Evolutionary conservation across 2,797 vertebrate species (phyloP), one percentile per base, ranked within the genome.

Genomic region (Rhinatrema bivittatum): DNA sequence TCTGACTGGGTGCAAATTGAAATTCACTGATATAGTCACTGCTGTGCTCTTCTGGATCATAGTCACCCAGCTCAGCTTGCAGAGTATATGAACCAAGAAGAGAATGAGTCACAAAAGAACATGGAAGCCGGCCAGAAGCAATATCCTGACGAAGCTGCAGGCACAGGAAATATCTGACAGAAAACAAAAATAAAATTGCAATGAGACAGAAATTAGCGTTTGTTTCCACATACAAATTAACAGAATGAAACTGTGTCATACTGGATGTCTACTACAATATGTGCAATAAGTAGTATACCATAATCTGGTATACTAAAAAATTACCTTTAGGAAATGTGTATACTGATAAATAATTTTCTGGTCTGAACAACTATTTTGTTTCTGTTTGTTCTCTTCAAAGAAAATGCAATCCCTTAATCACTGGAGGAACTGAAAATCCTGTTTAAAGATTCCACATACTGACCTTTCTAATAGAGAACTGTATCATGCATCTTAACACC

Each of bases 121-220:
- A 98, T 0, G 94, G 96, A 60, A 99, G 79, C 4, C 88, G 88
- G 16, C 95, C 93, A 4, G 87, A 90, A 12, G 78, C 66, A 27
- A 99, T 87, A 56, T 99, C 93, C 65, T 97, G 87, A 25, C 96
- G 85, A 37, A 99, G 88, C 74, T 99, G 96, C 65, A 98, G 91
- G 79, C 96, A 98, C 74, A 98, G 62, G 67, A 91, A 89, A 64
- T 98, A 99, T 78, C 96, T 98, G 50, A 20, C 60, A 42, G 26
- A 32, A 25, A 26, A 12, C 32, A 10, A 11, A 38, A 33, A 4
- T 27, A 14, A n/a, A 41, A n/a, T n/a, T 22, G 27, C 7, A 10
- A 36, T 1, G 20, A 7, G 22, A 22, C 9, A 25, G 36, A 6
- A 5, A 25, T 34, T 31, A 50, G 6, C 9, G 20, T 6, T 7